A percentile compares a stretch with the other conserved stretches of the same genome.
phyloP scores from a whole-genome alignment of 1,140 invertebrate species.

The Bombus difficillimus region DNA sequence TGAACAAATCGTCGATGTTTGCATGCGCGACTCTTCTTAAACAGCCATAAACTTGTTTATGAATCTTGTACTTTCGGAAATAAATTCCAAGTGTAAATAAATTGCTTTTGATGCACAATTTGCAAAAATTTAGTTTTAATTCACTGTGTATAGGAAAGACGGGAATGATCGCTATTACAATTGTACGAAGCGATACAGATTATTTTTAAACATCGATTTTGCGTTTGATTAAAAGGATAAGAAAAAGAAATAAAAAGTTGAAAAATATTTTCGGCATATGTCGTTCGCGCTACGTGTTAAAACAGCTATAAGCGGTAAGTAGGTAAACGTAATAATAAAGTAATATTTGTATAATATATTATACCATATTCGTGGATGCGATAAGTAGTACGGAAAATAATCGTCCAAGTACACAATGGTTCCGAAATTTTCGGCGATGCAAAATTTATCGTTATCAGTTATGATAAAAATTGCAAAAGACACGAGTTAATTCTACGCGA shows the following conservation, averaged over 20 bases:
- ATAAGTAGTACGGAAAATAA: neutral
- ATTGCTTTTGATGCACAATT: neutral
- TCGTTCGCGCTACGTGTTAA: neutral
- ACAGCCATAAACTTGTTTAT: neutral
- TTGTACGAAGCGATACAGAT: neutral
- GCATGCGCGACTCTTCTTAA: rapidly evolving
- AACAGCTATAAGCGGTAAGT: neutral
- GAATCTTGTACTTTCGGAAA: neutral
- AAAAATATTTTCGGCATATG: neutral
- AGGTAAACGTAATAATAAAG: neutral
- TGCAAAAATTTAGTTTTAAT: neutral
- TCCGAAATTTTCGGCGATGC: neutral
- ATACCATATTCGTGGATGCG: neutral
- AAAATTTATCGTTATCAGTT: neutral
- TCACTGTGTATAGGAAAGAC: no score
- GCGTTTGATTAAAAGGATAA: neutral
- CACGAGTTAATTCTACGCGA: neutral
- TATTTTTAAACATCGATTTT: neutral
- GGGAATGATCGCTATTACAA: no score
- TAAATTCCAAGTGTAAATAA: neutral
- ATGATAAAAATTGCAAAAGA: no score
- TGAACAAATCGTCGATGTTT: neutral
- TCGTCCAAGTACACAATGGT: neutral
- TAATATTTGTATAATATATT: neutral
- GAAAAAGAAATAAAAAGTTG: neutral